phyloP scores from a whole-genome alignment of 2,888 invertebrate species.

The Oscheius sp. region DNA sequence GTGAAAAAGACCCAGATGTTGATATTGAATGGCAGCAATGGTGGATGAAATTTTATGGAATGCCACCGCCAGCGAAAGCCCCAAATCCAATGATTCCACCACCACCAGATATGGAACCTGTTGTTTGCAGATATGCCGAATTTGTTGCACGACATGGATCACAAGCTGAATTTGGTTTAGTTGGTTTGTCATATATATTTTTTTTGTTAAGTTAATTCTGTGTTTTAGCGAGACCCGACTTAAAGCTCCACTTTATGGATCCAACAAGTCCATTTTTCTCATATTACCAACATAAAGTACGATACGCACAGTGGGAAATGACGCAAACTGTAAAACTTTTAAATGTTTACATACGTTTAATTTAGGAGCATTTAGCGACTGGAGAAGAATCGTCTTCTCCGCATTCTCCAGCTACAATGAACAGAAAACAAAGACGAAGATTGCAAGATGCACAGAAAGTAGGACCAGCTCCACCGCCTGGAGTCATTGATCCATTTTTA shows the following conservation, averaged over 20 bases:
- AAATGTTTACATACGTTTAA: background rate
- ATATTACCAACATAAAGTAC: constrained; percentile 50
- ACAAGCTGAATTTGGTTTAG: constrained; percentile 82
- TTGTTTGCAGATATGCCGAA: constrained; percentile 94
- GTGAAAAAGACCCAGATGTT: constrained; percentile 3
- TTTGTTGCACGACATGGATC: constrained; percentile 94
- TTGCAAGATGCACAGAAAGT: constrained; percentile 37
- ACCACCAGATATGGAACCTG: constrained; percentile 83
- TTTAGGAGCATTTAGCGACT: constrained; percentile 1
- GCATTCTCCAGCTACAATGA: constrained; percentile 32
- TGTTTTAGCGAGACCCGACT: constrained; percentile 42
- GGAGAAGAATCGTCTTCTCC: background rate
- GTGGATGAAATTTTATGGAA: constrained; percentile 42
- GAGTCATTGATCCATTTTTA: constrained; percentile 40
- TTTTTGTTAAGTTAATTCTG: too few species aligned
- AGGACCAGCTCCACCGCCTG: constrained; percentile 33
- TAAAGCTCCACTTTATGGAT: constrained; percentile 52
- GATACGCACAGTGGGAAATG: constrained; percentile 45
- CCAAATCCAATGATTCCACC: constrained; percentile 74
- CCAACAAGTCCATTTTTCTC: constrained; percentile 47
- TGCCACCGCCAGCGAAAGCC: constrained; percentile 36
- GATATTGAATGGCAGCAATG: constrained; percentile 41
- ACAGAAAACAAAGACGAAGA: constrained; percentile 45
- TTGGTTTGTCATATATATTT: constrained; percentile 36
- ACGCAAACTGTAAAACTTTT: background rate